Base-by-base conservation (phyloP, 2,113 vertebrate species). In the Castor canadensis region DNA sequence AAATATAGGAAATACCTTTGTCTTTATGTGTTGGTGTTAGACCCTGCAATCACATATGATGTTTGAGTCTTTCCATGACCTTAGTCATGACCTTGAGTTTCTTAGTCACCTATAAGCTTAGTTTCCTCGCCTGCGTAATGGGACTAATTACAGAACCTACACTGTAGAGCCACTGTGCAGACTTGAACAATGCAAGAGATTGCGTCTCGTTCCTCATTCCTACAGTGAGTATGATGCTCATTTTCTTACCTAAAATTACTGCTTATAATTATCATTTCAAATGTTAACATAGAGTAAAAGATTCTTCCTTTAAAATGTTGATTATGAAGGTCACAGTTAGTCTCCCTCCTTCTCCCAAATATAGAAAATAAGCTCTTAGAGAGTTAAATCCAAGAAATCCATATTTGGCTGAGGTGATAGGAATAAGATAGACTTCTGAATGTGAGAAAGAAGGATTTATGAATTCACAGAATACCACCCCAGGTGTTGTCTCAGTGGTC, bases 1-100 rank as follows among this genome's bases (percentile, higher is more conserved):
- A 89, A 95, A 89, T 28, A 76, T 4, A n/a, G n/a, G n/a, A n/a
- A n/a, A n/a, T 86, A 62, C n/a, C 43, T 95, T 79, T 84, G 56
- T 80, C 64, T 84, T 69, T 24, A 0, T 11, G 38, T 60, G 56
- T 58, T 60, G 19, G 75, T 64, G 82, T 90, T 40, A 88, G 76
- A 71, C 35, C 2, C 24, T 38, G 26, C 2, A 79, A 56, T 24
- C 15, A 87, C n/a, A 32, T 24, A 47, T 54, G 43, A 49, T 85
- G 58, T 81, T 60, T 35, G 13, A 90, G 58, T 47, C 47, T 28
- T 22, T 93, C 80, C 83, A 40, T 58, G 47, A n/a, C 10, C 15
- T 75, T 75, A 43, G n/a, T 89, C 54, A 10, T 84, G 87, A 71
- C 30, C 22, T 69, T 92, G 19, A 87, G 24, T 19, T 45, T 76